A percentile compares a stretch with the other conserved stretches of the same genome.
These are phyloP conservation scores for Danaus melanippus DNA, from an alignment of 1,140 invertebrate species.

Conservation along the genomic window DNA sequence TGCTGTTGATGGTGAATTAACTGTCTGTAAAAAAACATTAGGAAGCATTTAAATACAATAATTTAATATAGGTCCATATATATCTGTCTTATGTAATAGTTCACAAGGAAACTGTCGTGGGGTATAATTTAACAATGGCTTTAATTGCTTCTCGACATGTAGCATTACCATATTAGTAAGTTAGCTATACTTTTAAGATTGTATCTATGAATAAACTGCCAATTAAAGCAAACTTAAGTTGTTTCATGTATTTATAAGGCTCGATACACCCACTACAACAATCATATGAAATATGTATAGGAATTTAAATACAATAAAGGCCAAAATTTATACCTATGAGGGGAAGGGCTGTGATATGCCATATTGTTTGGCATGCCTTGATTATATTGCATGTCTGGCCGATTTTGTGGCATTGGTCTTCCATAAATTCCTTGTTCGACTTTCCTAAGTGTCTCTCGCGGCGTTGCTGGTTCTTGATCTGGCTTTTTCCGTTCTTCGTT, in stretches of 20 bases:
- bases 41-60: too few relatives aligned
- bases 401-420: constrained; percentile 71
- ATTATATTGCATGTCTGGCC: constrained; percentile 64
- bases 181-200: too few relatives aligned
- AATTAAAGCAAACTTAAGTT: not conserved
- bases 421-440: constrained; percentile 73
- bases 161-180: too few relatives aligned
- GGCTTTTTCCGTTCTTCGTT: constrained; percentile 75
- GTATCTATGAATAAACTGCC: too few relatives aligned
- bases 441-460: constrained; percentile 50
- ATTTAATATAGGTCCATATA: too few relatives aligned
- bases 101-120: too few relatives aligned
- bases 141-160: too few relatives aligned
- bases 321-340: constrained; percentile 36
- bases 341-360: constrained; percentile 58
- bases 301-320: too few relatives aligned
- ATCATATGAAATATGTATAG: too few relatives aligned
- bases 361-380: constrained; percentile 54
- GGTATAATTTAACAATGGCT: too few relatives aligned
- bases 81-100: too few relatives aligned
- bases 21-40: constrained; percentile 47
- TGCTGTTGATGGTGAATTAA: constrained; percentile 77
- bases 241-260: constrained; percentile 3
- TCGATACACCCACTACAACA: constrained; percentile 1
- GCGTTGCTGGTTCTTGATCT: constrained; percentile 59